Evolutionary conservation across 2,797 vertebrate genomes (phyloP), one percentile per base, ranked within the genome.

Genomic region (Threskiornis aethiopicus): DNA sequence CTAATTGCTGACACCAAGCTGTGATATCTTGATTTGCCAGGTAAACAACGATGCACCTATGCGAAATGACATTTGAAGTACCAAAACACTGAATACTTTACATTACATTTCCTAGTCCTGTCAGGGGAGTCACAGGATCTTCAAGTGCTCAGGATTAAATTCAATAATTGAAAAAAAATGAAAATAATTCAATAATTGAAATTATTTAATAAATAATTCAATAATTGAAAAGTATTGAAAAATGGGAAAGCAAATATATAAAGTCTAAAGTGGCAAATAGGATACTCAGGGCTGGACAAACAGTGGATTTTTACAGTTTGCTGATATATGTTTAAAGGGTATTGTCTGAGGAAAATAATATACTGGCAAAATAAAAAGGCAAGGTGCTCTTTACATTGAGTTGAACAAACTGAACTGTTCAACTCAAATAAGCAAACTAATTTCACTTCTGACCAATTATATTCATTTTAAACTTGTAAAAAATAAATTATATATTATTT

Each of bases 351-450:
- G 8, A 33, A 94, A 75, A 57, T 13, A 18, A 25, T 18, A 16
- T 5, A 12, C 1, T 3, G 5, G 18, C 6, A 39, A 79, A 89
- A 58, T 24, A 59, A 76, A 84, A 59, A 33, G 4, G 0, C 9
- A 41, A 37, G 22, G 3, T 15, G 5, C 0, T 52, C 13, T 75
- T 73, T 69, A n/a, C 0, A 0, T 41, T 26, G 3, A 66, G 7
- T 28, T 58, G 39, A 66, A 70, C 11, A 54, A 83, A 28, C 1
- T 1, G 15, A 66, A 46, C 4, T 17, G 4, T 52, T 91, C 33
- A 44, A 52, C 5, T 77, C 31, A 66, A 84, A 51, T 8, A 55
- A 65, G 17, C 2, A 67, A 73, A 44, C 2, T 21, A 69, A 15
- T 49, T 89, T 79, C 5, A 31, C 3, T 81, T 90, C 39, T 59